These are phyloP conservation scores for Nipponacmea schrenckii DNA, from an alignment of 2,888 invertebrate species.

Conservation along the genomic window DNA sequence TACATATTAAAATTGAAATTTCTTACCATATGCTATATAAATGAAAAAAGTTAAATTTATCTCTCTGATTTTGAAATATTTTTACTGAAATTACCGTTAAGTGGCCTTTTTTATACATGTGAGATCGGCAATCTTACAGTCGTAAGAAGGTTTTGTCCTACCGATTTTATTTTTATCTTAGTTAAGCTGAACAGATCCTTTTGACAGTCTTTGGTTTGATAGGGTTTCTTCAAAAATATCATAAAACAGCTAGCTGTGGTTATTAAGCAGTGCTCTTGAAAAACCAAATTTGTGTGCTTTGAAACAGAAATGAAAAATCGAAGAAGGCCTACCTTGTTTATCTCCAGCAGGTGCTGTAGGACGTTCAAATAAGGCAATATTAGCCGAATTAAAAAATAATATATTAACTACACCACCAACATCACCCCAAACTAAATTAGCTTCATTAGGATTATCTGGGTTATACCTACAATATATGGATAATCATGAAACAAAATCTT, in stretches of 20 bases:
- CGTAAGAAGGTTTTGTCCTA: no score
- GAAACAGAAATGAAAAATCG: constrained; percentile 56
- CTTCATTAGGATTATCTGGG: constrained; percentile 65
- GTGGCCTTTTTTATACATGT: no score
- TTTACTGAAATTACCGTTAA: no score
- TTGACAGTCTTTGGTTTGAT: no score
- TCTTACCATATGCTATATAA: no score
- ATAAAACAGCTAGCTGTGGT: constrained; percentile 52
- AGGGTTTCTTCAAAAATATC: no score
- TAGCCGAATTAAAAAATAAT: constrained; percentile 65
- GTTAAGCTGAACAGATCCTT: no score
- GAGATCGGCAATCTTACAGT: no score
- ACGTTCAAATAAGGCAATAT: constrained; percentile 67
- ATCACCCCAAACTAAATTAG: constrained; percentile 67
- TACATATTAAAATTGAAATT: no score
- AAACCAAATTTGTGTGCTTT: constrained; percentile 47
- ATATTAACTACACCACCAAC: constrained; percentile 65
- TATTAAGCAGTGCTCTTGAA: constrained; percentile 63
- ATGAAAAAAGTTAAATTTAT: no score
- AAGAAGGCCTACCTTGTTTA: constrained; percentile 64
- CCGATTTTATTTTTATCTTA: no score
- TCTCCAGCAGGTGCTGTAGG: constrained; percentile 66
- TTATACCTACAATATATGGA: constrained; percentile 54
- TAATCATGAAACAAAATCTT: not conserved
- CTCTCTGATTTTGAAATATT: no score